These are phyloP conservation scores for Portevinia maculata DNA, from an alignment of 2,888 invertebrate species.

Conservation along the genomic window DNA sequence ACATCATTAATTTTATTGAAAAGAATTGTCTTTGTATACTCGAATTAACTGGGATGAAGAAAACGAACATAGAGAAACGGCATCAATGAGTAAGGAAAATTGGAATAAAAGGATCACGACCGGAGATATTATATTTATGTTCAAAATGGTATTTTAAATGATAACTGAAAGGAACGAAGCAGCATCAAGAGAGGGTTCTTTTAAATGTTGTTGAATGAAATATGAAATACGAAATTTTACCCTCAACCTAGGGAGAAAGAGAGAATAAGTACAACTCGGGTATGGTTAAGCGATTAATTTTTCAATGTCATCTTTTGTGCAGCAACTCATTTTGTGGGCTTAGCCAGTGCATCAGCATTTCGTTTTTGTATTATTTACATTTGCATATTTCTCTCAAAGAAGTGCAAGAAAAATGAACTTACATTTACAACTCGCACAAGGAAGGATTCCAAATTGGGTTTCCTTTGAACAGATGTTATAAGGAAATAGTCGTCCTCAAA, in stretches of 20 bases:
- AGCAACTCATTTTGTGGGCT: neutral
- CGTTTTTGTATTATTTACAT: neutral
- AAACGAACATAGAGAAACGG: neutral
- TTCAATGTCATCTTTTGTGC: constrained; percentile 3
- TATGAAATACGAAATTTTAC: neutral
- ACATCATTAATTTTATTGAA: constrained; percentile 14
- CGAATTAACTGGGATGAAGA: neutral
- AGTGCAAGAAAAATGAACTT: too few relatives aligned
- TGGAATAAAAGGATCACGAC: neutral
- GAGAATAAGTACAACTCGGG: neutral
- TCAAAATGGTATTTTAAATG: neutral
- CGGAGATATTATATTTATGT: neutral
- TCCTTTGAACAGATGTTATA: too few relatives aligned
- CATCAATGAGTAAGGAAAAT: neutral
- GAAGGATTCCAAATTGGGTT: too few relatives aligned
- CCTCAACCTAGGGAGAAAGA: neutral
- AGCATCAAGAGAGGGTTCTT: constrained; percentile 4
- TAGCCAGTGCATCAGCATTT: neutral
- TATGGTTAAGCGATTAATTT: constrained; percentile 2
- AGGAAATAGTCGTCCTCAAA: too few relatives aligned
- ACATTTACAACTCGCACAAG: too few relatives aligned
- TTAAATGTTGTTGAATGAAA: neutral
- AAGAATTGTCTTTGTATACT: constrained; percentile 1
- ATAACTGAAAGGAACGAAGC: neutral
- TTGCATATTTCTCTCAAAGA: too few relatives aligned